Conservation (phyloP, 2,888 invertebrate species). For the Acanthosepion esculentum region DNA sequence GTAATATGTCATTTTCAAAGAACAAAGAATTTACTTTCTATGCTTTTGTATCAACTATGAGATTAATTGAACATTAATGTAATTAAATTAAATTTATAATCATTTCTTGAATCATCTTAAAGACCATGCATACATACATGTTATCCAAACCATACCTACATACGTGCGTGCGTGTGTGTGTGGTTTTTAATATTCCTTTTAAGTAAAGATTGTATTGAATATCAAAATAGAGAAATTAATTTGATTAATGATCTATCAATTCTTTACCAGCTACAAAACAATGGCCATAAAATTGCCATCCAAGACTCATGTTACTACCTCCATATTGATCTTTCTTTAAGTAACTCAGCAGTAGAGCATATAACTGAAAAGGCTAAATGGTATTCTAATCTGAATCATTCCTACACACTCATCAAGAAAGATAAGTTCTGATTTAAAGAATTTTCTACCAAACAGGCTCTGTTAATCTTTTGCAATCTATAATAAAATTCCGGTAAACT, state of each 20-base stretch:
- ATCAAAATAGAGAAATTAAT: not conserved
- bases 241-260: not conserved
- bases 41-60: not conserved
- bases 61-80: conserved; percentile 21
- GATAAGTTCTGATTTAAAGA: not conserved
- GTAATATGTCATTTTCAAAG: not conserved
- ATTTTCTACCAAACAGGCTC: not conserved
- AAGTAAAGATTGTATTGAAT: not conserved
- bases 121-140: not conserved
- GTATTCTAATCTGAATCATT: not conserved
- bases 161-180: not conserved
- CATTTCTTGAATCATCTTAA: not conserved
- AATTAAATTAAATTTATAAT: conserved; percentile 10
- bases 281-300: not conserved
- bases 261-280: not conserved
- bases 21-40: not conserved
- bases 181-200: conserved; percentile 21
- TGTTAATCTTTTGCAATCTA: not conserved
- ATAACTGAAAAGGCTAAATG: not conserved
- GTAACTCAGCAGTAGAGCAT: no score
- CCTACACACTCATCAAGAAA: not conserved
- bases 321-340: not conserved
- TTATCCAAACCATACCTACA: not conserved
- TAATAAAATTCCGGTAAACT: not conserved
- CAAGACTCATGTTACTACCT: not conserved